Percentiles rank a stretch among this genome's conserved stretches.
Conservation (phyloP, 2,797 vertebrate genomes). For the Premnoplex brunnescens region DNA sequence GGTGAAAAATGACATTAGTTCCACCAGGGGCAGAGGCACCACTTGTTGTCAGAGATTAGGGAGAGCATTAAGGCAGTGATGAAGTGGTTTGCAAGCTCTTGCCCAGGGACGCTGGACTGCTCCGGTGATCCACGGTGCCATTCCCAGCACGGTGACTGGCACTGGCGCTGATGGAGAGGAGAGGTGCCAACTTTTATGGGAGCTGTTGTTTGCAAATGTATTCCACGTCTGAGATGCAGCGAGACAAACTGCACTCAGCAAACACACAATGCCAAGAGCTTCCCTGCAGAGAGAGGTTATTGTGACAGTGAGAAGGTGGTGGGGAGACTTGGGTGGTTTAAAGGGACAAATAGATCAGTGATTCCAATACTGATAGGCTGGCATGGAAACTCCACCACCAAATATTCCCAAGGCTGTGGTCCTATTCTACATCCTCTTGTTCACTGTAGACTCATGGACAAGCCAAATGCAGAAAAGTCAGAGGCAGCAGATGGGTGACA, state of each 20-base stretch:
- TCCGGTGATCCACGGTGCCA: neutral
- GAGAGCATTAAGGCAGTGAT: neutral
- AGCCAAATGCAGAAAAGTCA: neutral
- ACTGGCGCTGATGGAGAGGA: neutral
- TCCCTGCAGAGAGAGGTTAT: neutral
- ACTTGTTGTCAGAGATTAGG: neutral
- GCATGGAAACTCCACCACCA: neutral
- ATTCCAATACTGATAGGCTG: neutral
- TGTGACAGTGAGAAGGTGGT: neutral
- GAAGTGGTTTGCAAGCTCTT: neutral
- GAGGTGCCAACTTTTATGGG: neutral
- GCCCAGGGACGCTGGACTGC: neutral
- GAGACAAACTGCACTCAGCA: neutral
- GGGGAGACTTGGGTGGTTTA: neutral
- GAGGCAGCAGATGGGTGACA: neutral
- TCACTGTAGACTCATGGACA: neutral
- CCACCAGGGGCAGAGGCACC: neutral
- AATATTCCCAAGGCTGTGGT: neutral
- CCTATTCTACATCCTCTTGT: neutral
- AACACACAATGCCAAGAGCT: neutral
- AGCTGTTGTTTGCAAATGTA: neutral
- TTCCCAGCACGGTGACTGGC: neutral
- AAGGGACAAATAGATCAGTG: neutral
- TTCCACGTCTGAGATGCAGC: neutral
- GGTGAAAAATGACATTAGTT: constrained; percentile 44